Evolutionary conservation across 53 echinoderm and acorn worm species (phyloP).

Genomic region (Henricia sp.): DNA sequence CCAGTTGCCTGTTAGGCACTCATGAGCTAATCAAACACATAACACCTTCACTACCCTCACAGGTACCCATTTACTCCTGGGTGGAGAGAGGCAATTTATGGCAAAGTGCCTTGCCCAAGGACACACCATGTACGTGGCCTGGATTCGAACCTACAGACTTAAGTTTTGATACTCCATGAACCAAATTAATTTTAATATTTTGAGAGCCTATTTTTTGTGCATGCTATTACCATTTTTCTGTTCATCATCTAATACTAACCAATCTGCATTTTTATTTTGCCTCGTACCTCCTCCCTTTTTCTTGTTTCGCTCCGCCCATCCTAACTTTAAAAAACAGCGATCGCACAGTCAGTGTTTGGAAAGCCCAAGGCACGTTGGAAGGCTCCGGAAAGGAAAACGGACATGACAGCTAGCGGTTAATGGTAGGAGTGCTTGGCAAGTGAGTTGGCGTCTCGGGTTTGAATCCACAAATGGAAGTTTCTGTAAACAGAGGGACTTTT

Average conservation of each 20-base stretch:
- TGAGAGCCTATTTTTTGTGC: neutral
- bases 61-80: no score
- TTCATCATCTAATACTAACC: slow-evolving; percentile 6
- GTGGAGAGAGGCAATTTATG: no score
- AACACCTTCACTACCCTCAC: no score
- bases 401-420: slow-evolving; percentile 1
- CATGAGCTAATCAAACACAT: no score
- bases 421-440: neutral
- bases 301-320: slow-evolving; percentile 14
- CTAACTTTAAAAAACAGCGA: slow-evolving; percentile 67
- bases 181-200: no score
- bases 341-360: slow-evolving; percentile 91
- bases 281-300: slow-evolving; percentile 7
- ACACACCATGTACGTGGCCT: no score
- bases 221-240: neutral
- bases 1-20: no score
- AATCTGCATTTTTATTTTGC: slow-evolving; percentile 36
- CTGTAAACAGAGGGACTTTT: neutral
- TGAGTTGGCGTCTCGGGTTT: neutral
- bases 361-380: slow-evolving; percentile 47
- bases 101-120: no score
- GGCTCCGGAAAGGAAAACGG: neutral
- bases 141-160: no score
- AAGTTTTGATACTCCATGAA: no score
- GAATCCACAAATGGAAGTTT: neutral